Evolutionary conservation across 2,113 vertebrate species (phyloP).

Genomic region (Corythaeola cristata): DNA sequence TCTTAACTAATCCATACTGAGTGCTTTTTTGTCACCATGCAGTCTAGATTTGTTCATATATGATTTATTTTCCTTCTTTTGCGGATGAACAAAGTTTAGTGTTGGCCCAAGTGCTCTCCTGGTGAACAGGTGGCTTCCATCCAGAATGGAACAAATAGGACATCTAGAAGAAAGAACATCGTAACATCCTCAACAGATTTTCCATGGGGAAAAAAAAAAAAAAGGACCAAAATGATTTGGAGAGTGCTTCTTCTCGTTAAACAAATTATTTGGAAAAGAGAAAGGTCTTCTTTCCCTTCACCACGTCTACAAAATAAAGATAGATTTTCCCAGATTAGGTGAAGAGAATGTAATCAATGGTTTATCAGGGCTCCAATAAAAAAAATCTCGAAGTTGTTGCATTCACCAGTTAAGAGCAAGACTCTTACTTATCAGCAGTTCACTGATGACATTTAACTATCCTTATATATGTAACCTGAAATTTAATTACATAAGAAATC

Average conservation of each 20-base stretch:
- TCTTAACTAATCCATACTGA: background rate
- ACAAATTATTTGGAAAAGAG: background rate
- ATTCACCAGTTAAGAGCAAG: background rate
- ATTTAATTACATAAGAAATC: background rate
- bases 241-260: background rate
- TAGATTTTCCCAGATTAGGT: background rate
- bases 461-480: background rate
- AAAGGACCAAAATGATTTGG: background rate
- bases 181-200: background rate
- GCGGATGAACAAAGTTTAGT: background rate
- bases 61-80: background rate
- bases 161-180: background rate
- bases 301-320: background rate
- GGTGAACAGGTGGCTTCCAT: background rate
- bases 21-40: background rate
- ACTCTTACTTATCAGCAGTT: background rate
- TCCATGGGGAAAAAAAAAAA: background rate
- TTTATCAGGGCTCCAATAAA: background rate
- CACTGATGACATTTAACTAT: background rate
- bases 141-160: background rate
- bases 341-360: background rate
- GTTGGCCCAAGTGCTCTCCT: background rate
- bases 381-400: background rate
- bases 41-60: background rate
- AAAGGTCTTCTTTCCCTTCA: background rate